These are phyloP conservation scores for Rhinatrema bivittatum DNA, from an alignment of 2,797 vertebrate genomes.

Conservation along the genomic window DNA sequence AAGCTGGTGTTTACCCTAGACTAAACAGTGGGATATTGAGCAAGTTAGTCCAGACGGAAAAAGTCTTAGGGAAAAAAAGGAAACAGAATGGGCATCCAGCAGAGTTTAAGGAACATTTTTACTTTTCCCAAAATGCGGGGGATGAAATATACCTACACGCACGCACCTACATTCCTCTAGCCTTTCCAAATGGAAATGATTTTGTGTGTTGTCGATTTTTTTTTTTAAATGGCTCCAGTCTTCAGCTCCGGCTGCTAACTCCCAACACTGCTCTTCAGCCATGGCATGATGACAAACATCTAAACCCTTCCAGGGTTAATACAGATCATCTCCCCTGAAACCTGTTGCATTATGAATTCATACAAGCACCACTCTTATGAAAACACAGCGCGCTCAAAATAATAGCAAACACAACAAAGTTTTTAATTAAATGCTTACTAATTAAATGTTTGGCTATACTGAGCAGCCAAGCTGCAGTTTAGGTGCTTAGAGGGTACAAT, in stretches of 20 bases:
- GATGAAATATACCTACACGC: no score
- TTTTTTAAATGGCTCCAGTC: conserved; percentile 60
- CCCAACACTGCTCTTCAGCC: background rate
- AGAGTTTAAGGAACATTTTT: no score
- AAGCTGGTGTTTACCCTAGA: no score
- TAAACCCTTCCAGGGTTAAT: accelerated
- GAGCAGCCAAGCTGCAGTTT: accelerated
- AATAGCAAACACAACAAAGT: background rate
- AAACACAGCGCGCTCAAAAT: accelerated
- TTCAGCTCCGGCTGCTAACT: conserved; percentile 50
- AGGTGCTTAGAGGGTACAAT: background rate
- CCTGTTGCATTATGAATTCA: background rate
- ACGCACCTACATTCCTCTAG: no score
- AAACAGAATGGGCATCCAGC: no score
- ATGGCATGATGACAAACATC: background rate
- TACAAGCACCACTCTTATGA: background rate
- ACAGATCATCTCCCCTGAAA: background rate
- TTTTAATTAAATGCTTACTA: background rate
- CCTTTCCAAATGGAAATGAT: conserved; percentile 39
- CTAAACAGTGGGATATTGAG: no score
- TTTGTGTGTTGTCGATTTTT: conserved; percentile 52
- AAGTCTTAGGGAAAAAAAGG: no score
- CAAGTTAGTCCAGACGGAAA: no score
- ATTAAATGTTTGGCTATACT: accelerated
- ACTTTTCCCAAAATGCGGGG: no score